These are phyloP conservation scores for Periphyllus acericola DNA, from an alignment of 2,888 invertebrate species.

Conservation along the genomic window DNA sequence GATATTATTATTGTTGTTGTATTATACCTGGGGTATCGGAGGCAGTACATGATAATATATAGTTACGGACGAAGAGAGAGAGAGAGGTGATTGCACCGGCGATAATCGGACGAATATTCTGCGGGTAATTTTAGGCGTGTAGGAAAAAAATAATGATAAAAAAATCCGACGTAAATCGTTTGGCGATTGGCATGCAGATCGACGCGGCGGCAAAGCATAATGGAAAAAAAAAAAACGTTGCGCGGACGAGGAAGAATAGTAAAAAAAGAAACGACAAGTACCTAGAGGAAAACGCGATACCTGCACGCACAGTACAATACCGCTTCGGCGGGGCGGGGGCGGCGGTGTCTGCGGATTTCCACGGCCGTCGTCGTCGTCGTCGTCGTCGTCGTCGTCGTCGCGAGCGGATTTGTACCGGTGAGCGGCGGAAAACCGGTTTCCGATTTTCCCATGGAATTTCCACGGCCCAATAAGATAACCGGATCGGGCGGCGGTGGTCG, in stretches of 20 bases:
- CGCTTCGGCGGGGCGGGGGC: neutral
- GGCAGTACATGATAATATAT: no score
- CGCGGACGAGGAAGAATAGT: neutral
- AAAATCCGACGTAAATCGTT: conserved; percentile 39
- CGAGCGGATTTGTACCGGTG: neutral
- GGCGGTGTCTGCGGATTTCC: neutral
- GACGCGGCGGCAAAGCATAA: neutral
- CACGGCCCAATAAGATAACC: conserved; percentile 61
- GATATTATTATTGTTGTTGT: neutral
- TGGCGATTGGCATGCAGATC: conserved; percentile 38
- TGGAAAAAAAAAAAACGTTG: neutral
- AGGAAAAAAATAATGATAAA: neutral
- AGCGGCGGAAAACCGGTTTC: conserved; percentile 49
- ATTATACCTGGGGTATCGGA: neutral
- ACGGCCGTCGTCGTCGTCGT: neutral
- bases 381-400: no score
- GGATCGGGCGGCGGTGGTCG: conserved; percentile 55
- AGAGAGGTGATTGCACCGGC: conserved; percentile 46
- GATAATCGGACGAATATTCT: conserved; percentile 49
- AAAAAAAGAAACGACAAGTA: no score
- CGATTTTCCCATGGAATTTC: conserved; percentile 56
- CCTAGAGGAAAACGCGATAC: neutral
- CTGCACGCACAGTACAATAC: no score
- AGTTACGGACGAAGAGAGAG: neutral
- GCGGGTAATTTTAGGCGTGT: conserved; percentile 3